Evolutionary conservation across 2,113 vertebrate genomes (phyloP).

Genomic region (Apeltes quadracus): DNA sequence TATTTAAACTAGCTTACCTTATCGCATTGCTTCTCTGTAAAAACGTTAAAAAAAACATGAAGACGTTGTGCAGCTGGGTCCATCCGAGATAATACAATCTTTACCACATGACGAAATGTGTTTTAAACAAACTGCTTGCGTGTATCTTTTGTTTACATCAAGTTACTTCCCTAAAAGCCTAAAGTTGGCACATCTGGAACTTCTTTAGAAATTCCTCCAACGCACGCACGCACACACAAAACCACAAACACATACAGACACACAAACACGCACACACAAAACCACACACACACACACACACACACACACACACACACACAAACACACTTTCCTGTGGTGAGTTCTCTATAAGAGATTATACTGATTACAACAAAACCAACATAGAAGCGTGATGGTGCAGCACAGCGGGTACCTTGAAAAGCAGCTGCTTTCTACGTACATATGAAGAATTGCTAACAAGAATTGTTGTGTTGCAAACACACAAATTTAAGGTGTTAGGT

Average conservation of each 20-base stretch:
- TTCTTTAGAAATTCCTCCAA: not conserved
- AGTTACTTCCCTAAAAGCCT: not conserved
- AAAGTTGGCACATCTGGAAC: not conserved
- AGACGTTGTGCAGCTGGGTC: not conserved
- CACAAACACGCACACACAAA: no score
- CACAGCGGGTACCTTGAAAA: not conserved
- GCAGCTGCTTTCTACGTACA: not conserved
- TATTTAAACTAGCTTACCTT: not conserved
- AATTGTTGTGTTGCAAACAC: not conserved
- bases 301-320: fast-evolving
- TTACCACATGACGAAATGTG: not conserved
- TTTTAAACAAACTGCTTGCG: not conserved
- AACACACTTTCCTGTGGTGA: conserved; percentile 5
- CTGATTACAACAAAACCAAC: not conserved
- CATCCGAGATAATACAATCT: not conserved
- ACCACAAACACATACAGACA: not conserved
- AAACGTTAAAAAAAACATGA: not conserved
- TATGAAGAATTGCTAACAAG: not conserved
- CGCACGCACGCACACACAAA: not conserved
- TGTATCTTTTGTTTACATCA: not conserved
- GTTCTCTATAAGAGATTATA: not conserved
- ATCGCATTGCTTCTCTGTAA: not conserved
- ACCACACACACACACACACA: not conserved
- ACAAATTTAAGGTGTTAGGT: not conserved
- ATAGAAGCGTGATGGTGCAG: not conserved